Conservation (phyloP, 1,140 invertebrate species). For the Dendroctonus valens region DNA sequence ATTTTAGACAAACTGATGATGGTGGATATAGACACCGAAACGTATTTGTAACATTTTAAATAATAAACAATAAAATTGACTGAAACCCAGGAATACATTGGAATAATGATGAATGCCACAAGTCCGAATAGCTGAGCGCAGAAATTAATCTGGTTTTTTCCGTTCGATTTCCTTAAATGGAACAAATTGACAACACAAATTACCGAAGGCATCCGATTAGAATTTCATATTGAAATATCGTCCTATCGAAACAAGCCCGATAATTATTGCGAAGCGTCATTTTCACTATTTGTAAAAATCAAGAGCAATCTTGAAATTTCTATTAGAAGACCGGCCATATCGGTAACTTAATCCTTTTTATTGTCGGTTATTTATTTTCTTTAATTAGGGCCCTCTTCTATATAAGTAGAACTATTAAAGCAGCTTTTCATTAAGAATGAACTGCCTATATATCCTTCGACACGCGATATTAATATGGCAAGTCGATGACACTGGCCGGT, state of each 20-base stretch:
- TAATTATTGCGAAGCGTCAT: constrained; percentile 24
- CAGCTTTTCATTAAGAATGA: constrained; percentile 43
- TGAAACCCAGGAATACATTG: neutral
- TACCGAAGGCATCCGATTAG: constrained; percentile 3
- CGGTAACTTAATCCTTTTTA: constrained; percentile 16
- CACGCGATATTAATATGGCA: constrained; percentile 49
- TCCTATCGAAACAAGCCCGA: constrained; percentile 5
- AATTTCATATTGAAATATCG: constrained; percentile 12
- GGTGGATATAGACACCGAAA: too few relatives aligned
- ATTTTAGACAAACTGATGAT: too few relatives aligned
- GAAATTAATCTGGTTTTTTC: neutral
- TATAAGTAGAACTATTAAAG: constrained; percentile 44
- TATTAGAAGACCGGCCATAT: constrained; percentile 29
- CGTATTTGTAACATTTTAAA: too few relatives aligned
- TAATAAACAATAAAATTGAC: too few relatives aligned
- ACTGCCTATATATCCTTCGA: constrained; percentile 41
- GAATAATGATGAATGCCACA: neutral
- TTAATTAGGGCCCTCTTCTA: constrained; percentile 42
- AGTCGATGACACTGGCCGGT: constrained; percentile 47
- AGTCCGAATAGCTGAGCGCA: neutral
- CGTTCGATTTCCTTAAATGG: neutral
- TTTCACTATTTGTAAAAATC: constrained; percentile 23
- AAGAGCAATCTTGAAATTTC: constrained; percentile 25
- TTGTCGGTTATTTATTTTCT: constrained; percentile 39
- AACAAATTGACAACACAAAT: constrained; percentile 15